Evolutionary conservation across 2,888 invertebrate species (phyloP).

Genomic region (Cataglyphis cursor): DNA sequence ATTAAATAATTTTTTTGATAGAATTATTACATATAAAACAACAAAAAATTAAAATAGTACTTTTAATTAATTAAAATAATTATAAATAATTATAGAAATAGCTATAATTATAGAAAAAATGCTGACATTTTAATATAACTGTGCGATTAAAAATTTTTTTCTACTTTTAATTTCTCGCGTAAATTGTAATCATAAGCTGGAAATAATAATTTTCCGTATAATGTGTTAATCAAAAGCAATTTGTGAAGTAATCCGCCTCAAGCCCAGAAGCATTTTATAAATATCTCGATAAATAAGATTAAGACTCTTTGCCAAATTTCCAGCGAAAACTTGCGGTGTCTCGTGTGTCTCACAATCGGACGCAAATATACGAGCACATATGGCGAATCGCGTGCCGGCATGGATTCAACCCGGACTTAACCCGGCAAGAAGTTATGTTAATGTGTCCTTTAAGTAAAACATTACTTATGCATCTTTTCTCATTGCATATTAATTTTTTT

Average conservation of each 20-base stretch:
- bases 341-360: conserved; percentile 34
- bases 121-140: not conserved
- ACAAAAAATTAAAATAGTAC: not conserved
- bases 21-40: conserved; percentile 9
- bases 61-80: not conserved
- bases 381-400: conserved; percentile 72
- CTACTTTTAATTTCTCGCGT: not conserved
- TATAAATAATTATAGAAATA: not conserved
- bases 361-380: conserved; percentile 42
- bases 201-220: conserved; percentile 18
- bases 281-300: conserved; percentile 39
- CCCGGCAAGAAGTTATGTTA: conserved; percentile 73
- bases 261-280: not conserved
- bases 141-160: not conserved
- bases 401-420: conserved; percentile 54
- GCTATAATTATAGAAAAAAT: not conserved
- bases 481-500: conserved; percentile 57
- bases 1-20: not conserved
- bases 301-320: conserved; percentile 21
- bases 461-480: conserved; percentile 71
- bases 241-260: not conserved
- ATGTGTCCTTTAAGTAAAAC: conserved; percentile 67
- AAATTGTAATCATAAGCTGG: not conserved
- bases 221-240: not conserved
- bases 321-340: conserved; percentile 21